Percentiles rank a stretch among this genome's conserved stretches.
Conservation (phyloP, 2,888 invertebrate genomes). For the Temnothorax rugatulus region DNA sequence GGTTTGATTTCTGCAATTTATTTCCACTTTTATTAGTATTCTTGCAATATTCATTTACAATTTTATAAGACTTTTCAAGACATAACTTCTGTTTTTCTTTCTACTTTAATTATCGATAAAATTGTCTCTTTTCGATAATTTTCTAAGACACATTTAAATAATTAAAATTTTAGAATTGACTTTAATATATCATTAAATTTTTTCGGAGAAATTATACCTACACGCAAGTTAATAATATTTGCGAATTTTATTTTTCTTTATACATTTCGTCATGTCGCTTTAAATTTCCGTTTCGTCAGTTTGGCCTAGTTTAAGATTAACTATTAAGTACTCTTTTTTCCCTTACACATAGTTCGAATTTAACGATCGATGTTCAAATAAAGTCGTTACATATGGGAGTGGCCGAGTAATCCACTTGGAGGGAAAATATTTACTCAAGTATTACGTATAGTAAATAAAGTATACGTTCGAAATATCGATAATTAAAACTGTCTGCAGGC, state of each 20-base stretch:
- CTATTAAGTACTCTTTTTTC: not conserved
- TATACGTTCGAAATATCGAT: conserved; percentile 49
- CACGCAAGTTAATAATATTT: not conserved
- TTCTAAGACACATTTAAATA: not conserved
- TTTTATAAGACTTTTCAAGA: not conserved
- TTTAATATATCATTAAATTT: not conserved
- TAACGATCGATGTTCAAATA: not conserved
- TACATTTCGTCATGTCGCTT: not conserved
- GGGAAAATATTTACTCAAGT: conserved; percentile 41
- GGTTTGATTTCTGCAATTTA: conserved; percentile 3
- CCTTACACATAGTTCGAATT: not conserved
- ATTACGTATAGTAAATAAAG: conserved; percentile 42
- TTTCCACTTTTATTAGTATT: not conserved
- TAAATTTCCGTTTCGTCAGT: not conserved
- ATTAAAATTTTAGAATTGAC: not conserved
- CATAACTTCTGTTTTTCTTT: not conserved
- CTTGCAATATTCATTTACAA: not conserved
- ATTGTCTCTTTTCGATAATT: not conserved
- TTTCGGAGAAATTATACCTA: not conserved
- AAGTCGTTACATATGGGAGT: conserved; percentile 7
- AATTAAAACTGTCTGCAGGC: conserved; percentile 55
- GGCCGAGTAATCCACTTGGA: conserved; percentile 14
- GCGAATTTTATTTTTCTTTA: not conserved
- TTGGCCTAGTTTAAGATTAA: not conserved
- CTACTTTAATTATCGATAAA: not conserved